phyloP scores from a whole-genome alignment of 2,113 vertebrate genomes.

The Bujurquina vittata region DNA sequence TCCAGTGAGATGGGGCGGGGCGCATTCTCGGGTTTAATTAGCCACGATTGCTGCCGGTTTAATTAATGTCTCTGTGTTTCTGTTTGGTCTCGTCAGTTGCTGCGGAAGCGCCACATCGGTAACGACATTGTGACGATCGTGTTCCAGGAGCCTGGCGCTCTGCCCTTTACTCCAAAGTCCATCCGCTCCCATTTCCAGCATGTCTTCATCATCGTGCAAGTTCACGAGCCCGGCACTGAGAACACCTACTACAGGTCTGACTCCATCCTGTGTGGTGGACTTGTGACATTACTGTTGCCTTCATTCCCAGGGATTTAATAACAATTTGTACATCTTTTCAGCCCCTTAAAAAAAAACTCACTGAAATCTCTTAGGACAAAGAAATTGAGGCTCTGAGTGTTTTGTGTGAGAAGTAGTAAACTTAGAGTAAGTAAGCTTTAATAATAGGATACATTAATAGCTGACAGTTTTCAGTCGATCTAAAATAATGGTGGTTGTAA shows the following conservation, averaged over 20 bases:
- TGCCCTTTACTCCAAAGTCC: slow-evolving; percentile 88
- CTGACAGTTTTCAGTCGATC: background rate
- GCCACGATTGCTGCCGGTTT: background rate
- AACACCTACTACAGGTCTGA: slow-evolving; percentile 88
- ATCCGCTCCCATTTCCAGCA: slow-evolving; percentile 94
- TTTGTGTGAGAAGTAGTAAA: background rate
- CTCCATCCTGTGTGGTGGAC: background rate
- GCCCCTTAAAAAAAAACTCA: background rate
- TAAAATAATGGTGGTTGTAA: background rate
- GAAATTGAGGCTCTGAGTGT: background rate
- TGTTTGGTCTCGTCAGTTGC: slow-evolving; percentile 75
- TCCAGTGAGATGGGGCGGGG: too few species aligned
- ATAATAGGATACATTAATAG: background rate
- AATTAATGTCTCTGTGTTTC: slow-evolving; percentile 17
- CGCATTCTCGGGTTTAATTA: background rate
- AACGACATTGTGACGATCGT: slow-evolving; percentile 94
- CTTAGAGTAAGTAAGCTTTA: background rate
- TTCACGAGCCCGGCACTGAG: slow-evolving; percentile 81
- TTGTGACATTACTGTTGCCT: background rate
- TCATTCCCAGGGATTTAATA: background rate
- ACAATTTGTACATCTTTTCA: background rate
- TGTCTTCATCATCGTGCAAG: slow-evolving; percentile 89
- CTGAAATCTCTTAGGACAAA: background rate
- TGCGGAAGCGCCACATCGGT: slow-evolving; percentile 92
- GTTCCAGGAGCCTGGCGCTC: slow-evolving; percentile 90